Base-by-base conservation (phyloP, 2,797 vertebrate species). In the Periophthalmus magnuspinnatus region DNA sequence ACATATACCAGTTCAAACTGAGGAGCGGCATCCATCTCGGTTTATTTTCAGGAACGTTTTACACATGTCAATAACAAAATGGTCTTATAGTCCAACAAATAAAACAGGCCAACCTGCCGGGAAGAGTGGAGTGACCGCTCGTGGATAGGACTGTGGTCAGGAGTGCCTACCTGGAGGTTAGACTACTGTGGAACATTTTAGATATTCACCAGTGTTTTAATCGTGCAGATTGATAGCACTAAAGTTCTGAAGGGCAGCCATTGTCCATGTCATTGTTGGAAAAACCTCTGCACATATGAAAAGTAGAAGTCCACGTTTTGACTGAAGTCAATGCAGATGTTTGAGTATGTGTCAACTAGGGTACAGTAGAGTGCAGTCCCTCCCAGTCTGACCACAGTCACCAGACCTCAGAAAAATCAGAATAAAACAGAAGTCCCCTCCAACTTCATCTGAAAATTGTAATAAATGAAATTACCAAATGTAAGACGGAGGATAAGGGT, bases 281-380 rank as follows among this genome's bases (percentile, higher is more conserved):
- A 67, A 76, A 94, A 92, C 71, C 92, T 86, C 68, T 90, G 71
- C 19, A 95, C 74, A 69, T 91, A 95, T 2, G 90, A 90, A 61
- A 95, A 90, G 83, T 96, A 99, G 86, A 97, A 97, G 88, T 98
- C 95, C 78, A 96, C 54, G 72, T 98, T 98, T 77, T 87, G 85
- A 32, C 95, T 92, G 91, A 99, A 99, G 67, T 99, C 96, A 5
- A 87, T 93, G 87, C 97, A 99, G 66, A 98, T 94, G 55, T 93
- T 95, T 48, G 97, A 96, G 86, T 95, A 93, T 34, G 92, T 89
- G 85, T 95, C 95, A 68, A 93, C 96, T 79, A 98, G 89, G 66
- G 94, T 93, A 88, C 97, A 99, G 92, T 97, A 98, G 70, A 99
- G 69, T 0, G 97, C 96, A 2, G 97, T 99, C 71, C 97, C 96